Percentiles rank a stretch among this genome's conserved stretches.
Evolutionary conservation across 2,888 invertebrate species (phyloP).

Genomic region (Blera fallax): DNA sequence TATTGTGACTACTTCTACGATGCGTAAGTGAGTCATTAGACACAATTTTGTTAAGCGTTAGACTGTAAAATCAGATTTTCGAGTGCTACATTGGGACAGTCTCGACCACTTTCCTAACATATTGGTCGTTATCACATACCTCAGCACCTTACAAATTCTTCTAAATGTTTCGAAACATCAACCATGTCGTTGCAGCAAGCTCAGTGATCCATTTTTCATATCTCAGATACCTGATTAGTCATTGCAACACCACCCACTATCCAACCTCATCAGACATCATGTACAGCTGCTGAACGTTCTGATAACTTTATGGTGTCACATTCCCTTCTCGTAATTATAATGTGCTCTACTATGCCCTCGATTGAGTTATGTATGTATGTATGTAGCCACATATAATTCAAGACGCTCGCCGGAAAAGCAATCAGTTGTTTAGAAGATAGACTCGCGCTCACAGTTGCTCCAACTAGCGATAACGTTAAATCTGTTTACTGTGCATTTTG

Average conservation of each 20-base stretch:
- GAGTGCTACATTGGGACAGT: too few relatives aligned
- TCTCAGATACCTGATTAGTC: conserved; percentile 14
- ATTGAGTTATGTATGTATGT: neutral
- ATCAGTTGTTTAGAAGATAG: conserved; percentile 60
- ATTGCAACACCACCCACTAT: conserved; percentile 18
- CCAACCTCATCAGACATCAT: neutral
- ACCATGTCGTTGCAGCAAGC: neutral
- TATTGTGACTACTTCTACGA: too few relatives aligned
- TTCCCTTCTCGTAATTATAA: conserved; percentile 20
- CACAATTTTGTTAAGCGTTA: too few relatives aligned
- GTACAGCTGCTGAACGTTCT: neutral
- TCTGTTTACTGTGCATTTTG: conserved; percentile 2
- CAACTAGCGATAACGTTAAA: conserved; percentile 21
- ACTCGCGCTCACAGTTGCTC: conserved; percentile 32
- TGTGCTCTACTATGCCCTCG: conserved; percentile 16
- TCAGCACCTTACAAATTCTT: too few relatives aligned
- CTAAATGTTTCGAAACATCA: neutral
- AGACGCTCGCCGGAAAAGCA: conserved; percentile 14
- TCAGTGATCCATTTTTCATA: neutral
- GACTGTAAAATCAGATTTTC: too few relatives aligned
- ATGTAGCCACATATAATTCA: conserved; percentile 49
- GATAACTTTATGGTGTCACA: conserved; percentile 34
- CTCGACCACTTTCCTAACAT: too few relatives aligned
- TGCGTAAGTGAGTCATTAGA: too few relatives aligned
- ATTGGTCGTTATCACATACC: too few relatives aligned